Evolutionary conservation across 1,140 invertebrate genomes (phyloP), one percentile per base, ranked within the genome.

Genomic region (Saxidomus purpurata): DNA sequence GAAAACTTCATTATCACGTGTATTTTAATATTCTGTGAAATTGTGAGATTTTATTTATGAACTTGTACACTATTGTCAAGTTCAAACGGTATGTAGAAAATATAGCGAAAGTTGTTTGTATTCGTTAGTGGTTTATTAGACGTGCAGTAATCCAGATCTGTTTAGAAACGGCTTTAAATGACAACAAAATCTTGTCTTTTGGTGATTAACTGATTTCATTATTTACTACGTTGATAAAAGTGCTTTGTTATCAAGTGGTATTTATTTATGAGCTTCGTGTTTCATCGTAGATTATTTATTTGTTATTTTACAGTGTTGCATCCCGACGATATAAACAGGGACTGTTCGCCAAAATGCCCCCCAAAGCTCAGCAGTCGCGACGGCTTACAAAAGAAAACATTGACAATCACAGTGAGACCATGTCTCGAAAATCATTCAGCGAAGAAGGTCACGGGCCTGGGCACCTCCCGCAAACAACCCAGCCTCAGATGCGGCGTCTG

Each of bases 341-440:
- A 31, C 74, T n/a, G 9, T 25, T 36, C 15, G 34, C 25, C 22
- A 61, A 87, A 40, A 87, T 87, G 85, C 85, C 85, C 19, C 85
- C 74, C 28, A 86, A 86, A 74, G 4, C 43, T 22, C 49, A 38
- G 36, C 69, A 36, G 40, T 11, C 34, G 8, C 47, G 67, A 55
- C n/a, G 86, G 22, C 77, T 88, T 17, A 88, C 86, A 6, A 88
- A 79, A 34, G 86, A 88, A 49, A 88, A 88, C 28, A 81, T 88
- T 19, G 86, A 88, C 13, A 69, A 40, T 25, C 61, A 71, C 86
- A 81, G 40, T 43, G 77, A 88, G 4, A 19, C 19, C 22, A 52
- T 81, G 40, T 63, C 52, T 2, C 55, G 77, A 31, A 80, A 81
- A 71, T 88, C 86, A 17, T 34, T 79, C 17, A 71, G 36, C 22